Evolutionary conservation across 2,113 vertebrate species (phyloP).

Genomic region (Bubalus kerabau): DNA sequence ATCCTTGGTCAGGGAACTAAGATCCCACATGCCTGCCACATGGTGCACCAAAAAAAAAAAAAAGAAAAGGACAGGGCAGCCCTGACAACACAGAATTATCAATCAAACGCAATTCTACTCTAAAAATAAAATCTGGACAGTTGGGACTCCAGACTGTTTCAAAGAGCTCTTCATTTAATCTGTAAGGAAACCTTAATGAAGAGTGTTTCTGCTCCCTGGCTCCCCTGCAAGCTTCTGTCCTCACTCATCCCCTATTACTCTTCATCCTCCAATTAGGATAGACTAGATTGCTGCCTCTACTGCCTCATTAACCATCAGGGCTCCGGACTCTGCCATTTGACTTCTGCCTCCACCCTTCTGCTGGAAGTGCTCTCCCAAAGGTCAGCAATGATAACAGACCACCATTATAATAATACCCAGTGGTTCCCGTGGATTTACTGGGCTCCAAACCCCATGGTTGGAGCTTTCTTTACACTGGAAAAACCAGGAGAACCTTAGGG

Average conservation of each 20-base stretch:
- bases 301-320: not conserved
- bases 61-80: not conserved
- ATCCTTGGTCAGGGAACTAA: not conserved
- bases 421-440: not conserved
- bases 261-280: not conserved
- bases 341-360: not conserved
- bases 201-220: not conserved
- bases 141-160: not conserved
- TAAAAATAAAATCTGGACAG: not conserved
- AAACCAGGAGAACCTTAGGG: not conserved
- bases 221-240: not conserved
- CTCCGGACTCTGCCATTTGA: not conserved
- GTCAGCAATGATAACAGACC: not conserved
- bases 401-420: not conserved
- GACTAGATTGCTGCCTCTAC: not conserved
- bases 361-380: not conserved
- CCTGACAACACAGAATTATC: not conserved
- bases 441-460: not conserved
- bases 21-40: not conserved
- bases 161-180: not conserved
- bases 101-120: not conserved
- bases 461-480: not conserved
- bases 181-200: not conserved
- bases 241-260: not conserved
- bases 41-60: not conserved